phyloP scores from a whole-genome alignment of 2,113 vertebrate genomes.

The Corythornis cristatus region DNA sequence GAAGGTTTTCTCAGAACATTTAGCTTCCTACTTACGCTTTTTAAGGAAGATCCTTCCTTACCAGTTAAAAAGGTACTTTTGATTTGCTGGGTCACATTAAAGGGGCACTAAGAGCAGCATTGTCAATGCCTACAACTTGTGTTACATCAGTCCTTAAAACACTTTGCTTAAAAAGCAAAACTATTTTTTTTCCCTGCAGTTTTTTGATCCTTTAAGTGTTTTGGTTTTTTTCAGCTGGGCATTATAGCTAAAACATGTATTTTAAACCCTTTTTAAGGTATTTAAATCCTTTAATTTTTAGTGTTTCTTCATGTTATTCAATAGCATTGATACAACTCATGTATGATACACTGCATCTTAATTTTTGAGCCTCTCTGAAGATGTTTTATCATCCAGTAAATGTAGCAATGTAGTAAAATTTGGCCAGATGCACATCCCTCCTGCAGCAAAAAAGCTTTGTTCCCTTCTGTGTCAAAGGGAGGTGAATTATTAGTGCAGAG shows the following conservation, averaged over 20 bases:
- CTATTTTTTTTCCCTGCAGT: neutral
- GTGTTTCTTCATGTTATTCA: neutral
- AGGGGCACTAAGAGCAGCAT: neutral
- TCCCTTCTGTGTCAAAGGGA: neutral
- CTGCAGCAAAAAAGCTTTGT: neutral
- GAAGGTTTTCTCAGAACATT: conserved; percentile 88
- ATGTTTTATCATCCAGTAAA: neutral
- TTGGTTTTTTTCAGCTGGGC: neutral
- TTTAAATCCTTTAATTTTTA: neutral
- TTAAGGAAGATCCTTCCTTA: conserved; percentile 98
- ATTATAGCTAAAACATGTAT: neutral
- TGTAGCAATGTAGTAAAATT: neutral
- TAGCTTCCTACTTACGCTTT: conserved; percentile 88
- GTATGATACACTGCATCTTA: neutral
- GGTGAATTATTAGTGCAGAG: neutral
- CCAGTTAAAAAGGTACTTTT: conserved; percentile 93
- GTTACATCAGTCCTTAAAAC: neutral
- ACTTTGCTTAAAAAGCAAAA: neutral
- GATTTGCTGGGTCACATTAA: neutral
- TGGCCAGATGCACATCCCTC: neutral
- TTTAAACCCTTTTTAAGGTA: neutral
- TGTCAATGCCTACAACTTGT: neutral
- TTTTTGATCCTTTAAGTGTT: neutral
- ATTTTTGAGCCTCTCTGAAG: neutral
- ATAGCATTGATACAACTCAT: neutral